Evolutionary conservation across 2,888 invertebrate genomes (phyloP), one percentile per base, ranked within the genome.

Genomic region (Eilema depressum): DNA sequence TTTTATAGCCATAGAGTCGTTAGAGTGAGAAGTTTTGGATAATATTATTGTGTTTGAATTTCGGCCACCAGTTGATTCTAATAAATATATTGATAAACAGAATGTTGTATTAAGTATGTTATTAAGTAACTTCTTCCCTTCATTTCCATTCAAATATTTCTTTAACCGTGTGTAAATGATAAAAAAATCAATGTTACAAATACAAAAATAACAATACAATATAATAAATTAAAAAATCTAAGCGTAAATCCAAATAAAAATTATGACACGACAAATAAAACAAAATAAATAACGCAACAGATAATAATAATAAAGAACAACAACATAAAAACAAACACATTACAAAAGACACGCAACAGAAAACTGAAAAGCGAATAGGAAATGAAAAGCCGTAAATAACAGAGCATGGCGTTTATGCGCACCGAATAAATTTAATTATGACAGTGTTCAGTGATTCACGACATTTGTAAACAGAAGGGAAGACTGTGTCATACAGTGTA

Each of bases 401-500:
- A 70, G 75, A 73, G 85, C 85, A 83, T 84, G 88, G 85, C 91
- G 87, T 85, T 91, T 89, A 87, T 86, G 85, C 86, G 86, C 87
- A 85, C 86, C 84, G 83, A 88, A 91, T 92, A 91, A 91, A 92
- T 92, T 92, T 90, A 91, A 92, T 92, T 91, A 91, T 86, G 80
- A 80, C 88, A 82, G 81, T 85, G 84, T 79, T 86, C 86, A 79
- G 78, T 87, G 87, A 88, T 83, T 88, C 86, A 74, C 66, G 73
- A 75, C 62, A 71, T 83, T 73, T 33, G 71, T 71, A 63, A 64
- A 72, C 75, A 66, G 62, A 86, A 83, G 75, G 71, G 74, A 69
- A 79, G 63, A 69, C 26, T 68, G 62, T 69, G 69, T 37, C 61
- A 68, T 62, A 53, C 62, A 28, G 60, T 41, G n/a, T 33, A n/a